Conservation (phyloP, 2,797 vertebrate genomes). For the Apogon hyalosoma region DNA sequence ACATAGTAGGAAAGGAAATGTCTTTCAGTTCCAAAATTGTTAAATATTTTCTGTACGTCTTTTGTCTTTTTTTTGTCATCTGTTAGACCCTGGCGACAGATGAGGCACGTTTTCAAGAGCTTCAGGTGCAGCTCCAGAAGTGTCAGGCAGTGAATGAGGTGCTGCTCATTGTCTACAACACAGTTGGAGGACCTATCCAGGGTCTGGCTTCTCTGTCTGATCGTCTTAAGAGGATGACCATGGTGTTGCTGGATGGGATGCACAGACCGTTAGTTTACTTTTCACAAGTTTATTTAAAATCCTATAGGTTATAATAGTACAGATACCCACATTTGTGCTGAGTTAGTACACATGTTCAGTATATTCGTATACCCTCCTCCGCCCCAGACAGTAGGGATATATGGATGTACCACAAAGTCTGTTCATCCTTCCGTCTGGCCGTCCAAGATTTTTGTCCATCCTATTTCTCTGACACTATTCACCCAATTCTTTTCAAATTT, state of each 20-base stretch:
- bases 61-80: neutral
- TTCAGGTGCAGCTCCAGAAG: constrained; percentile 87
- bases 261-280: constrained; percentile 85
- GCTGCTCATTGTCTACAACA: constrained; percentile 90
- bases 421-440: no score
- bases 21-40: neutral
- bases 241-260: constrained; percentile 91
- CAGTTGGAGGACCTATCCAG: constrained; percentile 85
- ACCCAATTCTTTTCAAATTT: no score
- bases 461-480: no score
- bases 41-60: neutral
- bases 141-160: constrained; percentile 88
- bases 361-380: no score
- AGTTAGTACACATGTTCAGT: neutral
- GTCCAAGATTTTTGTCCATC: no score
- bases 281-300: constrained; percentile 7
- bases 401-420: no score
- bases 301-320: neutral
- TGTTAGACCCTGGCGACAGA: constrained; percentile 91
- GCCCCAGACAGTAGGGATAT: no score
- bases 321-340: neutral
- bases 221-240: constrained; percentile 88
- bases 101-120: constrained; percentile 88
- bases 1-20: no score
- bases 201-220: constrained; percentile 86